These are phyloP conservation scores for Marcusenius ussheri DNA, from an alignment of 2,113 vertebrate species.

Conservation along the genomic window DNA sequence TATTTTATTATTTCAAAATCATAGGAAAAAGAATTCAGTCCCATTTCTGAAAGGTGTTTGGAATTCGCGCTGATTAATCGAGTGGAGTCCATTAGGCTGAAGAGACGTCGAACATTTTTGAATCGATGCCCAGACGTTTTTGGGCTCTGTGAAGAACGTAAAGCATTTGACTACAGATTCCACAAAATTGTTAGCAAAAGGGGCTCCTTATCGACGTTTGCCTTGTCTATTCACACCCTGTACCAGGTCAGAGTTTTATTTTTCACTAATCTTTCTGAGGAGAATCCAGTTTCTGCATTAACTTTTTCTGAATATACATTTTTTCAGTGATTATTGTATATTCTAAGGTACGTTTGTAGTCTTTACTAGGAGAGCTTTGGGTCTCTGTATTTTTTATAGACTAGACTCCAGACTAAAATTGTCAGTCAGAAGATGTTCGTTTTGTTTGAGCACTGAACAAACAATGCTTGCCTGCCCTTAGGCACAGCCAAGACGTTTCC, in stretches of 20 bases:
- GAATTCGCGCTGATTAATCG: conserved; percentile 8
- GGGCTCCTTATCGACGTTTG: conserved; percentile 25
- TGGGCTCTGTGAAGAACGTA: not conserved
- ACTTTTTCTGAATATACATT: not conserved
- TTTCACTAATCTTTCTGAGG: not conserved
- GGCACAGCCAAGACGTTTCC: not conserved
- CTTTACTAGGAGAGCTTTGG: not conserved
- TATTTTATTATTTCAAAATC: conserved; percentile 12
- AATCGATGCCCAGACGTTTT: not conserved
- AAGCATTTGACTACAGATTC: conserved; percentile 28
- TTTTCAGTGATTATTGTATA: not conserved
- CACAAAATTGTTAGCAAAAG: conserved; percentile 8
- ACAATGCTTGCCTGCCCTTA: not conserved
- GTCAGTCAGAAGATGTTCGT: not conserved
- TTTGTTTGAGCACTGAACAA: not conserved
- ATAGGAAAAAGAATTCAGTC: not conserved
- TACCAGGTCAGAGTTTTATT: not conserved
- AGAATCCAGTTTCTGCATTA: not conserved
- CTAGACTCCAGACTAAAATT: not conserved
- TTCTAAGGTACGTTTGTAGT: not conserved
- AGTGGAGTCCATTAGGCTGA: not conserved
- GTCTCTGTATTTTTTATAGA: not conserved
- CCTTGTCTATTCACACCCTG: conserved; percentile 14
- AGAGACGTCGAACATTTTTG: not conserved
- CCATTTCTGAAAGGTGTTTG: not conserved